Percentiles rank a stretch among this genome's conserved stretches.
Evolutionary conservation across 2,797 vertebrate species (phyloP).

Genomic region (Darevskia nairensis): DNA sequence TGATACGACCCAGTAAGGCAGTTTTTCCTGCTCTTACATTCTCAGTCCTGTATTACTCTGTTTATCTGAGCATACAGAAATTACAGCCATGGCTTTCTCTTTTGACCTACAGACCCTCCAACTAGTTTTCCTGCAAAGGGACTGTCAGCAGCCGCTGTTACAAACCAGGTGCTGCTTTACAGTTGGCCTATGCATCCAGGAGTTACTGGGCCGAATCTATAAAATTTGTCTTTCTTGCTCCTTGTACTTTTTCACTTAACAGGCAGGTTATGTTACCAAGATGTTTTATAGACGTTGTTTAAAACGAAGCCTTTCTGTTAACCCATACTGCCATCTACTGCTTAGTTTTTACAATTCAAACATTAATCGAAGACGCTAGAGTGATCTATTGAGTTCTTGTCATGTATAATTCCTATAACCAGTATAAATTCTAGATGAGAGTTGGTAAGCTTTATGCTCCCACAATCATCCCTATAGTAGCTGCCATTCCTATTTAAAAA

Average conservation of each 20-base stretch:
- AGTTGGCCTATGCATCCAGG: neutral
- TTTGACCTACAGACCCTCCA: neutral
- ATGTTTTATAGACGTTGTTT: slow-evolving; percentile 6
- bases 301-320: neutral
- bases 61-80: neutral
- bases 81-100: fast-evolving
- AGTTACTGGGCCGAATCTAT: neutral
- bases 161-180: neutral
- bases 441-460: neutral
- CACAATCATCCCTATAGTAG: neutral
- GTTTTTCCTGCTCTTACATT: neutral
- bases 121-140: slow-evolving; percentile 8
- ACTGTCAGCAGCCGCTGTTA: neutral
- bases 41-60: neutral
- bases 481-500: neutral
- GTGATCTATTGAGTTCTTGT: neutral
- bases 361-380: neutral
- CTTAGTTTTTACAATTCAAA: neutral
- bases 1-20: neutral
- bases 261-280: fast-evolving
- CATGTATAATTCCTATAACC: neutral
- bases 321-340: slow-evolving; percentile 12
- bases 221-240: neutral
- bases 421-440: neutral
- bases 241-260: neutral